Percentiles rank a stretch among this genome's conserved stretches.
Conservation (phyloP, 2,113 vertebrate genomes). For the Zapornia atra region DNA sequence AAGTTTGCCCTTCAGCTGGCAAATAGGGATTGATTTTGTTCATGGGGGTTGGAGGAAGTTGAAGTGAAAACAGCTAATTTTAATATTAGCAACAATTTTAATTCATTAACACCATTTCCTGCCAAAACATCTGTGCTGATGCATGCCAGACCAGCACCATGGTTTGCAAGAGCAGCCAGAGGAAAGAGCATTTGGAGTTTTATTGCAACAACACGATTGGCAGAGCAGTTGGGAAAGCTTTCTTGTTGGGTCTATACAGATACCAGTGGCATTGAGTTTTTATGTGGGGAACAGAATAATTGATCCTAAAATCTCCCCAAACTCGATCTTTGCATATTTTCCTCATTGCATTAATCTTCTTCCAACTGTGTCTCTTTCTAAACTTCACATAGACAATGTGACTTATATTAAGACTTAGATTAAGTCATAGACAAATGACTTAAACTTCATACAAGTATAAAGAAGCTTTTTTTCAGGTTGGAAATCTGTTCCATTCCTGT, state of each 20-base stretch:
- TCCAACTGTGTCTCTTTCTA: not conserved
- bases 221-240: not conserved
- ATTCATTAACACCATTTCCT: constrained; percentile 1
- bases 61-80: constrained; percentile 14
- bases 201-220: not conserved
- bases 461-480: not conserved
- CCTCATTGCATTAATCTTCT: not conserved
- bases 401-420: too few species aligned
- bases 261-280: not conserved
- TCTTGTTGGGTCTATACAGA: not conserved
- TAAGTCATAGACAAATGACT: not conserved
- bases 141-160: not conserved
- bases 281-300: not conserved
- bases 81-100: constrained; percentile 28
- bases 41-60: not conserved
- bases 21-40: not conserved
- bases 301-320: not conserved
- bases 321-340: not conserved
- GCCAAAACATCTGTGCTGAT: constrained; percentile 17
- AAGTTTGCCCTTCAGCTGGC: not conserved
- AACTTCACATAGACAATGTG: not conserved
- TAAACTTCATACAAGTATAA: not conserved
- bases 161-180: not conserved
- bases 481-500: not conserved
- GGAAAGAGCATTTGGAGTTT: not conserved